Evolutionary conservation across 1,140 invertebrate species (phyloP), one percentile per base, ranked within the genome.

Genomic region (Aleiodes sp.): DNA sequence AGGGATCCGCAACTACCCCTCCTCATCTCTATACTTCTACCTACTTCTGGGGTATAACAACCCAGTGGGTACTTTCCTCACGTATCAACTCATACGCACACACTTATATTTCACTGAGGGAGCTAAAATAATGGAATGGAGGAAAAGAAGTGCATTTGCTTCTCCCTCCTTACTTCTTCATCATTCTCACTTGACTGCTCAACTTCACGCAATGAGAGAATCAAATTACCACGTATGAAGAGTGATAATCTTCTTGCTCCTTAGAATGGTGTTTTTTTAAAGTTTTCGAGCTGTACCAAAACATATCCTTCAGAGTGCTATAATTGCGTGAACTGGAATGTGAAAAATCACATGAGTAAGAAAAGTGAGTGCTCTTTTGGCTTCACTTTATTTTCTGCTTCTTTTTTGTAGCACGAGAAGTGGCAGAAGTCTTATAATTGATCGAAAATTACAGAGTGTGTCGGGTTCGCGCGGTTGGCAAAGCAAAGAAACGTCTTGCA

Each of bases 11-110:
- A n/a, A n/a, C n/a, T n/a, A n/a, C n/a, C 41, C 39, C n/a, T 14
- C 63, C 12, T 9, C 19, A 8, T 24, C 26, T 9, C 8, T 52
- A 52, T 21, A 52, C 46, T 24, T 52, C 26, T 52, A 79, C 76
- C 78, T 78, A 80, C 75, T 71, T n/a, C 72, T 43, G 21, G 59
- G 73, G 73, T 79, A 79, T 52, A 52, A 52, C 46, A 52, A 24
- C 46, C 46, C 16, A n/a, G n/a, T 21, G 6, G 9, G 16, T 26
- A 19, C 46, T 52, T 52, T 16, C 16, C 19, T 52, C 46, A 21
- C 21, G 46, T 24, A 52, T 21, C 26, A 3, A n/a, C 19, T 52
- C 26, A 52, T 52, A 52, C 46, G 46, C 46, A 24, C 21, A 52
- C 46, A 52, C 21, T 16, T 12, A 3, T 21, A n/a, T 6, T 6